Conservation (phyloP, 2,888 invertebrate species). For the Eristalis arbustorum region DNA sequence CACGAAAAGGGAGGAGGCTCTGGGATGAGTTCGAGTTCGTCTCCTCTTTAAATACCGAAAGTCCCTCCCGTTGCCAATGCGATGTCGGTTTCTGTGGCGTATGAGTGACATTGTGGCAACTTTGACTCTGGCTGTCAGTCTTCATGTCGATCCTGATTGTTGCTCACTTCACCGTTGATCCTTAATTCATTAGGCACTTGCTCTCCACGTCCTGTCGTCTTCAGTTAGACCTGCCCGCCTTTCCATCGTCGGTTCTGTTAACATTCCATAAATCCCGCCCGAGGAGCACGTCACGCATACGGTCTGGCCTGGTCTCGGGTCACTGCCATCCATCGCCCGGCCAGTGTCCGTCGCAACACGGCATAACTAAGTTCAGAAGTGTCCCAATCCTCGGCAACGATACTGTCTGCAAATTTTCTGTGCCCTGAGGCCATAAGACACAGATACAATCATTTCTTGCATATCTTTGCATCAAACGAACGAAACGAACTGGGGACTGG, state of each 20-base stretch:
- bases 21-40: too few species aligned
- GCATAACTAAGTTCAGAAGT: not conserved
- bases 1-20: too few species aligned
- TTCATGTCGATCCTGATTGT: not conserved
- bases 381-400: not conserved
- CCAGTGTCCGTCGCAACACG: conserved; percentile 18
- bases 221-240: not conserved
- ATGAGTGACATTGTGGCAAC: not conserved
- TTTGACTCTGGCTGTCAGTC: not conserved
- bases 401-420: conserved; percentile 48
- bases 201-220: not conserved
- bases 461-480: conserved; percentile 46
- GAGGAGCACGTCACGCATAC: conserved; percentile 13
- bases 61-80: too few species aligned
- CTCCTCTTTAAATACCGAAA: too few species aligned
- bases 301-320: conserved; percentile 29
- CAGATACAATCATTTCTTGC: conserved; percentile 59
- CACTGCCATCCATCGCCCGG: conserved; percentile 2
- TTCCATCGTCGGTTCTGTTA: conserved; percentile 24
- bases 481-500: not conserved
- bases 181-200: not conserved
- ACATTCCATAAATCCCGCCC: conserved; percentile 54
- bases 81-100: not conserved
- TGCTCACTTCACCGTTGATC: not conserved
- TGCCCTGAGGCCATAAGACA: conserved; percentile 37